These are phyloP conservation scores for Etheostoma nigrum DNA, from an alignment of 2,797 vertebrate genomes.

Conservation along the genomic window DNA sequence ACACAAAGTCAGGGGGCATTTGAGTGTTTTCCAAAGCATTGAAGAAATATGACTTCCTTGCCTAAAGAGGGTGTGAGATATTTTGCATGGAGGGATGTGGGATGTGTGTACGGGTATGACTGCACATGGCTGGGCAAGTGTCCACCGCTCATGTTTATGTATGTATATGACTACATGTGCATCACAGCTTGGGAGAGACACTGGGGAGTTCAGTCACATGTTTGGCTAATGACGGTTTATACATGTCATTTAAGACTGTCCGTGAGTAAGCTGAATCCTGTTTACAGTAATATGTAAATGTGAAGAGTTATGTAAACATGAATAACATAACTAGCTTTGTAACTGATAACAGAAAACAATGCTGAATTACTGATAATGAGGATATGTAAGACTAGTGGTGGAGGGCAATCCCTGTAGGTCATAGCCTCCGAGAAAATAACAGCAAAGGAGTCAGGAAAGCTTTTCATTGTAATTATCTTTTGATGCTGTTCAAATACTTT, in stretches of 20 bases:
- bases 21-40: constrained; percentile 44
- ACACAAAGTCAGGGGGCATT: constrained; percentile 30
- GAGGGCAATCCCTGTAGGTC: constrained; percentile 34
- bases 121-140: constrained; percentile 43
- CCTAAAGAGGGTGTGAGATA: constrained; percentile 22
- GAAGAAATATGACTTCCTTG: neutral
- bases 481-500: constrained; percentile 54
- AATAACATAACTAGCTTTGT: constrained; percentile 2
- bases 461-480: constrained; percentile 63
- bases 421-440: constrained; percentile 16
- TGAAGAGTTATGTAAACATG: constrained; percentile 25
- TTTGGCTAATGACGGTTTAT: constrained; percentile 34
- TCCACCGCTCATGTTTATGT: constrained; percentile 48
- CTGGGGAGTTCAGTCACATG: constrained; percentile 49
- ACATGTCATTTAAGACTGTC: constrained; percentile 28
- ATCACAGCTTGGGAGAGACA: constrained; percentile 34
- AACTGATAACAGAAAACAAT: constrained; percentile 20
- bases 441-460: constrained; percentile 3
- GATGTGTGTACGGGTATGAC: constrained; percentile 25
- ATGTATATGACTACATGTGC: constrained; percentile 40
- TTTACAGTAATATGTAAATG: constrained; percentile 30
- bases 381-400: constrained; percentile 4
- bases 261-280: constrained; percentile 15
- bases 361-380: constrained; percentile 5
- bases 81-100: constrained; percentile 35